phyloP scores from a whole-genome alignment of 2,113 vertebrate genomes.

The Tragelaphus scriptus region DNA sequence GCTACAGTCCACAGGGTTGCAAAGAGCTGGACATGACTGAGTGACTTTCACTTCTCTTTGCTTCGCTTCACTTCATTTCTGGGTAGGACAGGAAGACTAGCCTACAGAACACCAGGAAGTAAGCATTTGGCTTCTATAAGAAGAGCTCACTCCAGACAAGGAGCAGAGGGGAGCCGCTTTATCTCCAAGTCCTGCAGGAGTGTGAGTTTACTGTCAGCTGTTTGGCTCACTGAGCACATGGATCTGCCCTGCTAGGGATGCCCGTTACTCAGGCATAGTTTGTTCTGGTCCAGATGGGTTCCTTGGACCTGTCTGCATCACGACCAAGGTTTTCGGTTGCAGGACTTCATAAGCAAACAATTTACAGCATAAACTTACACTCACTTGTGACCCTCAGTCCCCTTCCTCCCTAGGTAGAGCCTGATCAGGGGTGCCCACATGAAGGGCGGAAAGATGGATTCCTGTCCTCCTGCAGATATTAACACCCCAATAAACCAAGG shows the following conservation, averaged over 20 bases:
- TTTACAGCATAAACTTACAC: rapidly evolving
- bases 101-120: rapidly evolving
- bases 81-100: neutral
- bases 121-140: neutral
- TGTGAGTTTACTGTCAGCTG: neutral
- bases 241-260: rapidly evolving
- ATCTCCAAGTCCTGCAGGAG: rapidly evolving
- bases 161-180: neutral
- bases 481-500: rapidly evolving
- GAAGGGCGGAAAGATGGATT: rapidly evolving
- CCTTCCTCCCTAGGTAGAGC: rapidly evolving
- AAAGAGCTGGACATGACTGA: neutral
- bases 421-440: too few species aligned
- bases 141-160: neutral
- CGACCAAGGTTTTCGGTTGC: rapidly evolving
- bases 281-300: too few species aligned
- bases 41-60: neutral
- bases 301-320: neutral
- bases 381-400: neutral
- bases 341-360: neutral
- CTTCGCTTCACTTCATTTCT: neutral
- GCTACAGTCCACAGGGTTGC: neutral
- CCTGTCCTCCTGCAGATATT: neutral
- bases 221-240: rapidly evolving
- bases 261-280: rapidly evolving